A percentile compares a stretch with the other conserved stretches of the same genome.
Conservation (phyloP, 2,113 vertebrate species). For the Uropsilus gracilis region DNA sequence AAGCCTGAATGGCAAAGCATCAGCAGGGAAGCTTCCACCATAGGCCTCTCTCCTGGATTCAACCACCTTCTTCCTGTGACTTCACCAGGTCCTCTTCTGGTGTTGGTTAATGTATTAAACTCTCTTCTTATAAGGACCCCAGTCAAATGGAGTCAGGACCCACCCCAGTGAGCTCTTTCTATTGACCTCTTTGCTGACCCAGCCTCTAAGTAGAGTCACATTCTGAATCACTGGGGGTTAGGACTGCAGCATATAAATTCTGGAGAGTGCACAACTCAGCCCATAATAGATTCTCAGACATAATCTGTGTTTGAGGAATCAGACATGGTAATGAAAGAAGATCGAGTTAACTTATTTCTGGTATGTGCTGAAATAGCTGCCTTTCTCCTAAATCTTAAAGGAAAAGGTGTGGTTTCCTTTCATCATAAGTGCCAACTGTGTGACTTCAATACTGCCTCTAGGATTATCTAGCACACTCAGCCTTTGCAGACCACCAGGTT, state of each 20-base stretch:
- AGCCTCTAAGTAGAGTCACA: neutral
- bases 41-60: neutral
- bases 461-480: neutral
- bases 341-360: slow-evolving; percentile 50
- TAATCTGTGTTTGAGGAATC: slow-evolving; percentile 5
- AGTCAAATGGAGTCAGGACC: neutral
- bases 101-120: no score
- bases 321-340: slow-evolving; percentile 10
- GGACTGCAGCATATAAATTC: neutral
- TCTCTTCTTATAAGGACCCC: neutral
- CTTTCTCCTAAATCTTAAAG: slow-evolving; percentile 48
- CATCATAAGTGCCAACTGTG: slow-evolving; percentile 51
- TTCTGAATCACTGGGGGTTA: neutral
- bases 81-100: neutral
- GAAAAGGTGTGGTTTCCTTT: slow-evolving; percentile 56
- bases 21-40: neutral
- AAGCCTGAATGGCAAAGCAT: neutral
- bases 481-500: slow-evolving; percentile 9
- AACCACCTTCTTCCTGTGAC: neutral
- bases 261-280: neutral
- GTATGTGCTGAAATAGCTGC: slow-evolving; percentile 31
- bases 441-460: slow-evolving; percentile 35
- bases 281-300: neutral
- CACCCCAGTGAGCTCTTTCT: neutral
- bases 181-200: neutral